These are phyloP conservation scores for Atherix ibis DNA, from an alignment of 2,888 invertebrate genomes.

Conservation along the genomic window DNA sequence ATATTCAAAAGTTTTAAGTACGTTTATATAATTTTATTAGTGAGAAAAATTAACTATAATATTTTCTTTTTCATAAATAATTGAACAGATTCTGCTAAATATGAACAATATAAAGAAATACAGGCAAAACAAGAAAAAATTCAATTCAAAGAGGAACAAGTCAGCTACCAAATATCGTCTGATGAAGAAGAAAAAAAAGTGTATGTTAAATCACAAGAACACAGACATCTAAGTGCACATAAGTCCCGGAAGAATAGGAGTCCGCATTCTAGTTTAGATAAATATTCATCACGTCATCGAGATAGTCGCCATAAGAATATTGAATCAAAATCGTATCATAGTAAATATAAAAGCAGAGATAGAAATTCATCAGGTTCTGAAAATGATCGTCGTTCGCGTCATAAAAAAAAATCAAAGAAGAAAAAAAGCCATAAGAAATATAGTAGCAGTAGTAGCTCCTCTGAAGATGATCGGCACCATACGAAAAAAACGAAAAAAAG, in stretches of 20 bases:
- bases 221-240: neutral
- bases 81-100: constrained; percentile 59
- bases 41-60: neutral
- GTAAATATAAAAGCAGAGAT: neutral
- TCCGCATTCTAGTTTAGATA: neutral
- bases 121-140: constrained; percentile 25
- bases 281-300: neutral
- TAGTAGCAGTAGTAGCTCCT: constrained; percentile 14
- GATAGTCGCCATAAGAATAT: neutral
- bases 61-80: constrained; percentile 4
- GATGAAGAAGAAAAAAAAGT: constrained; percentile 3
- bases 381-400: constrained; percentile 8
- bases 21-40: constrained; percentile 29
- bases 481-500: constrained; percentile 31
- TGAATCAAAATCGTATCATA: neutral
- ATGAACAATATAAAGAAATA: constrained; percentile 49
- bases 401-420: constrained; percentile 15
- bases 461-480: constrained; percentile 17
- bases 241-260: too few species aligned
- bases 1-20: constrained; percentile 77
- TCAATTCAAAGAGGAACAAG: constrained; percentile 12
- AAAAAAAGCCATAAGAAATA: constrained; percentile 18
- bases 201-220: constrained; percentile 1
- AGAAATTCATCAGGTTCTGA: neutral
- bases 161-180: neutral